Evolutionary conservation across 1,140 invertebrate genomes (phyloP).

Genomic region (Tribolium castaneum): DNA sequence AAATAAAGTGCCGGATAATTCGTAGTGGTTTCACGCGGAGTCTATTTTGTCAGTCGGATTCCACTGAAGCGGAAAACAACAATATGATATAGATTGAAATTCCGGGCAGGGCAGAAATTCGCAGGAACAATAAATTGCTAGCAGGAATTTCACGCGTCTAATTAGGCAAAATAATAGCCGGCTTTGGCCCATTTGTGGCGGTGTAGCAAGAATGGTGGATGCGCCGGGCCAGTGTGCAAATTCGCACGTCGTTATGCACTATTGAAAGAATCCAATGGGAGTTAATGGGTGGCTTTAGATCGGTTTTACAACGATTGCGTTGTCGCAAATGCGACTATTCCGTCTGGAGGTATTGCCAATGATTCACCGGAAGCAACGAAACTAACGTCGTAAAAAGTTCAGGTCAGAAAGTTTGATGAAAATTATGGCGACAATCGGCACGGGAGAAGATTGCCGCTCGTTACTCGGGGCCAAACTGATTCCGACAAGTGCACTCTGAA

Average conservation of each 20-base stretch:
- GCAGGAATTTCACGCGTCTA: slow-evolving; percentile 27
- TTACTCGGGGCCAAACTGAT: neutral
- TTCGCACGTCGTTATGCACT: slow-evolving; percentile 31
- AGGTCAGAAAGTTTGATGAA: neutral
- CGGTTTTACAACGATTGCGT: neutral
- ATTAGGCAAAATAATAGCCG: slow-evolving; percentile 35
- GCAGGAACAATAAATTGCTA: neutral
- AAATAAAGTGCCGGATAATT: too few species aligned
- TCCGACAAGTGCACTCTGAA: neutral
- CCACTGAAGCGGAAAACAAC: slow-evolving; percentile 11
- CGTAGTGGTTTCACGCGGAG: neutral
- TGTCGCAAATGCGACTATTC: neutral
- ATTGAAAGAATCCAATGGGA: slow-evolving; percentile 7
- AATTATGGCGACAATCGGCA: slow-evolving; percentile 17
- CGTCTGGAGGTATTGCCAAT: slow-evolving; percentile 3
- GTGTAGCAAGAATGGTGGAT: slow-evolving; percentile 2
- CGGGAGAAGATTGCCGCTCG: neutral
- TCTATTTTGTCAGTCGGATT: neutral
- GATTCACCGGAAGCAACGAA: neutral
- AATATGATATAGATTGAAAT: slow-evolving; percentile 34
- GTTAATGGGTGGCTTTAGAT: neutral
- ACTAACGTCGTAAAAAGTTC: slow-evolving; percentile 22
- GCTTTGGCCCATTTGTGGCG: neutral
- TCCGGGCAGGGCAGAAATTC: neutral
- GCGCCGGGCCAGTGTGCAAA: slow-evolving; percentile 30